Conservation (phyloP, 1,140 invertebrate species). For the Brachionus manjavacas region DNA sequence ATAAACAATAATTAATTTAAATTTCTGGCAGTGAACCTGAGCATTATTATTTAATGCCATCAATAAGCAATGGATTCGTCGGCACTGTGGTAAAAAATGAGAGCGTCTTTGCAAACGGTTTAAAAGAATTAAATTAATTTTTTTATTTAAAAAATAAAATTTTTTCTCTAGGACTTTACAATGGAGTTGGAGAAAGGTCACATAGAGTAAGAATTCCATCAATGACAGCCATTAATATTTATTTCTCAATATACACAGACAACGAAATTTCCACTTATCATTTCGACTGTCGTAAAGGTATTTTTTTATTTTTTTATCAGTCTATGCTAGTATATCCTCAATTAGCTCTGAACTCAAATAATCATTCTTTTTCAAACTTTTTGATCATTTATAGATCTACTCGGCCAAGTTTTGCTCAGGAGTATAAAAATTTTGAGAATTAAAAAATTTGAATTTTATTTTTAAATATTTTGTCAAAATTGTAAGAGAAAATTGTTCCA, state of each 20-base stretch:
- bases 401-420: too few relatives aligned
- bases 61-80: slow-evolving; percentile 17
- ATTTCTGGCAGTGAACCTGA: slow-evolving; percentile 8
- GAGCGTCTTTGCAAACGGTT: slow-evolving; percentile 31
- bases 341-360: too few relatives aligned
- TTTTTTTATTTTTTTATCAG: background rate
- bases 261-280: slow-evolving; percentile 26
- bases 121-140: background rate
- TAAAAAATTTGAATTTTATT: too few relatives aligned
- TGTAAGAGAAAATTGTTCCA: too few relatives aligned
- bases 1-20: background rate
- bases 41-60: background rate
- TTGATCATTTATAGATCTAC: too few relatives aligned
- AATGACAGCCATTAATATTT: slow-evolving; percentile 12
- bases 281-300: slow-evolving; percentile 17
- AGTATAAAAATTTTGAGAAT: too few relatives aligned
- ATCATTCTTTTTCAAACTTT: too few relatives aligned
- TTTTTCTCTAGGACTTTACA: background rate
- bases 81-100: slow-evolving; percentile 21
- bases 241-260: slow-evolving; percentile 15
- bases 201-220: slow-evolving; percentile 23
- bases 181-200: background rate
- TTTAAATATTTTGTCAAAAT: too few relatives aligned
- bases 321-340: too few relatives aligned
- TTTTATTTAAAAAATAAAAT: background rate